Conservation (phyloP, 2,888 invertebrate genomes). For the Gymnocheta viridis region DNA sequence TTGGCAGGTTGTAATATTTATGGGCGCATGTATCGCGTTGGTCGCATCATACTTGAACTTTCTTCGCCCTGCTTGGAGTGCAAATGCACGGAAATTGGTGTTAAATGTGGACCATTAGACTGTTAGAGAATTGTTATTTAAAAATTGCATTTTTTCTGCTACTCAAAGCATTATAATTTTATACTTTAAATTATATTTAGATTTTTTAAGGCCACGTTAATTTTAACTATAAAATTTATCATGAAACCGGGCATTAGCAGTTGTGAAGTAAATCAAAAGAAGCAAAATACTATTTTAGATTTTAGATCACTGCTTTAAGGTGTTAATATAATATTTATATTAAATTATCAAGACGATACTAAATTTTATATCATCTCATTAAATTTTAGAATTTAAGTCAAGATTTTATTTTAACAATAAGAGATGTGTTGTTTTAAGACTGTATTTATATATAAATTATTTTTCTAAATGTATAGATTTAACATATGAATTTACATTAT, state of each 20-base stretch:
- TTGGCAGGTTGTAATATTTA: constrained; percentile 95
- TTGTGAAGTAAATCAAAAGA: background rate
- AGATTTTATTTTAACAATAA: background rate
- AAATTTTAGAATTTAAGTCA: background rate
- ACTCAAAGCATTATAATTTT: background rate
- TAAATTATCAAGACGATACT: constrained; percentile 42
- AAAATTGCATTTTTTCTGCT: background rate
- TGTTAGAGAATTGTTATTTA: constrained; percentile 82
- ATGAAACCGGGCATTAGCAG: background rate
- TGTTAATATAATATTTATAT: constrained; percentile 69
- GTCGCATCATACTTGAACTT: constrained; percentile 90
- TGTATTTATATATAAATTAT: constrained; percentile 41
- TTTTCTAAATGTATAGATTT: constrained; percentile 6
- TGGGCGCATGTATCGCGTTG: constrained; percentile 93
- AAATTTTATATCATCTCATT: background rate
- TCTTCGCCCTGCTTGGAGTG: constrained; percentile 92
- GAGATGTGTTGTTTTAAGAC: constrained; percentile 1
- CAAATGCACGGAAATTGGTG: constrained; percentile 92
- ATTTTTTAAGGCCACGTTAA: background rate
- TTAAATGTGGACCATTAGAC: constrained; percentile 88
- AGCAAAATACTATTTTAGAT: background rate
- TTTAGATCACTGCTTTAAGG: constrained; percentile 28
- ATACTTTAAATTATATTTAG: constrained; percentile 21
- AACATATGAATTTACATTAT: background rate
- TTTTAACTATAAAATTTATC: background rate